These are phyloP conservation scores for Ranitomeya variabilis DNA, from an alignment of 2,113 vertebrate species.

Conservation along the genomic window DNA sequence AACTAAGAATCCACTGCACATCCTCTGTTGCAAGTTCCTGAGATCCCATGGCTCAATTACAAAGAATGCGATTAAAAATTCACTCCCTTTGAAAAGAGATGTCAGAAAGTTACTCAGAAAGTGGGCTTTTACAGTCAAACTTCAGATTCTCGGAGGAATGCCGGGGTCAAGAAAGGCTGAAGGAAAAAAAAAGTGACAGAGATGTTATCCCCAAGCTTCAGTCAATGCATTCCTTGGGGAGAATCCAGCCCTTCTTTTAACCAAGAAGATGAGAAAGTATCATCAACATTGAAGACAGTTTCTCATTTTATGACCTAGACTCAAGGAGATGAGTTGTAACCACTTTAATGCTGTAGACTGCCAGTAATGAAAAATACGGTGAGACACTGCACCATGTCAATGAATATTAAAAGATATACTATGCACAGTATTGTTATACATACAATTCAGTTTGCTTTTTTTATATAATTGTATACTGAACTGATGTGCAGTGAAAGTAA, in stretches of 20 bases:
- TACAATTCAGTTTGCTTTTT: not conserved
- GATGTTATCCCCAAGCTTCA: constrained; percentile 49
- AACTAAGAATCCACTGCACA: constrained; percentile 41
- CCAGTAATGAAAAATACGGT: not conserved
- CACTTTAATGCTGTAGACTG: not conserved
- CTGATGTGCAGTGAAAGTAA: not conserved
- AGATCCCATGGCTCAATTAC: constrained; percentile 58
- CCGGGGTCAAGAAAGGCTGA: constrained; percentile 44
- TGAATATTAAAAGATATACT: not conserved
- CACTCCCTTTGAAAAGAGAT: constrained; percentile 59
- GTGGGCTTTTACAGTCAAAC: constrained; percentile 56
- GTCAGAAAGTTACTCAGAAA: constrained; percentile 56
- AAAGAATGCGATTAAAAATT: constrained; percentile 58
- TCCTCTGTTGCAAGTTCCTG: constrained; percentile 33
- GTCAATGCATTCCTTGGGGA: constrained; percentile 34
- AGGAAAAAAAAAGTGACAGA: constrained; percentile 24
- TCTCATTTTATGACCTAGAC: constrained; percentile 51
- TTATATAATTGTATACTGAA: not conserved
- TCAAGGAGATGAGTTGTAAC: constrained; percentile 54
- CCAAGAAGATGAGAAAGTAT: constrained; percentile 50
- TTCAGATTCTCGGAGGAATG: constrained; percentile 48
- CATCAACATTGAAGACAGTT: constrained; percentile 27
- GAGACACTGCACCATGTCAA: not conserved
- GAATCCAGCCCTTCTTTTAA: constrained; percentile 52
- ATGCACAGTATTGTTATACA: not conserved